Evolutionary conservation across 2,888 invertebrate species (phyloP).

Genomic region (Oscheius onirici): DNA sequence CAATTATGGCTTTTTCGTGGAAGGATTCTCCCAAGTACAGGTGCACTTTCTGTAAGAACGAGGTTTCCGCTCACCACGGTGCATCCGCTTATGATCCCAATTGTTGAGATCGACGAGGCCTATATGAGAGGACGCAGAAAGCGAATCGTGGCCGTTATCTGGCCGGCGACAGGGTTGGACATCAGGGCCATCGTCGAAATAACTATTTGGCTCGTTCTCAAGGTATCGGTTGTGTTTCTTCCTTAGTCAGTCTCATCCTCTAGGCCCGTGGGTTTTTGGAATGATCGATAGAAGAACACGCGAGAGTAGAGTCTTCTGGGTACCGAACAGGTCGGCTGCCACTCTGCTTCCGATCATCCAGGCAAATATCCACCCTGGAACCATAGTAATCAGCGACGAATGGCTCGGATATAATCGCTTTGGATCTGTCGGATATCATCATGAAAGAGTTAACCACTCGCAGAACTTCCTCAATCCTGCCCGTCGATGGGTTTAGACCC

Average conservation of each 20-base stretch:
- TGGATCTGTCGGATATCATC: not conserved
- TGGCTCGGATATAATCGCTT: not conserved
- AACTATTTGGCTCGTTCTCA: not conserved
- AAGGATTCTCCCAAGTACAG: too few relatives aligned
- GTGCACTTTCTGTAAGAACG: too few relatives aligned
- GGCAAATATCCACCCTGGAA: not conserved
- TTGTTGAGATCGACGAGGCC: not conserved
- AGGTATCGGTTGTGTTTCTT: not conserved
- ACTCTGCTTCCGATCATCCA: not conserved
- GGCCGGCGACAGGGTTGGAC: not conserved
- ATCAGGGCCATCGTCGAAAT: not conserved
- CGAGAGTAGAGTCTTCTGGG: not conserved
- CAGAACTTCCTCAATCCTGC: not conserved
- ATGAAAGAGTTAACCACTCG: not conserved
- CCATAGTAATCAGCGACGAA: not conserved
- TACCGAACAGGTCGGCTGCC: not conserved
- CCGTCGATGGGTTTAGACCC: too few relatives aligned
- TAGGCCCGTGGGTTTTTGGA: not conserved
- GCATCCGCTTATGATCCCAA: too few relatives aligned
- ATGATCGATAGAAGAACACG: not conserved
- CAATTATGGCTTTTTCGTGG: too few relatives aligned
- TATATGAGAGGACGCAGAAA: not conserved
- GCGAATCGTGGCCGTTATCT: not conserved
- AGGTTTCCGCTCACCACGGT: too few relatives aligned
- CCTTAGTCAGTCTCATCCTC: not conserved